These are phyloP conservation scores for Rhopalosiphum maidis DNA, from an alignment of 1,140 invertebrate species.

Conservation along the genomic window DNA sequence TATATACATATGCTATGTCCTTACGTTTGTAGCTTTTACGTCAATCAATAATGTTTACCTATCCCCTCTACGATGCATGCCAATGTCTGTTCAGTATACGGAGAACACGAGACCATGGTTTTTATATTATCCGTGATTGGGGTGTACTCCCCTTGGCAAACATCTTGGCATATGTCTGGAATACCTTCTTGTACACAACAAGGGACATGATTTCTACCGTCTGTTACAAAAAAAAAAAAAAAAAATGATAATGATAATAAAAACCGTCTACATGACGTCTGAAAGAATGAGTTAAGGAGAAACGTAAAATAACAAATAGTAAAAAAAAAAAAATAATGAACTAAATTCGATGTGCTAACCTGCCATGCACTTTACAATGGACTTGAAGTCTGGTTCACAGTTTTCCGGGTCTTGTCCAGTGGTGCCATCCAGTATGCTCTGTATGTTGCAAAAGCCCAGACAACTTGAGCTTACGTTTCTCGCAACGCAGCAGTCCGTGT, in stretches of 20 bases:
- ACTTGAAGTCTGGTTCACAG: conserved; percentile 78
- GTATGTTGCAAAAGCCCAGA: conserved; percentile 81
- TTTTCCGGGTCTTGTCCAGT: conserved; percentile 78
- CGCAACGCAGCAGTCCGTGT: conserved; percentile 76
- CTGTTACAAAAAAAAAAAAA: conserved; percentile 62
- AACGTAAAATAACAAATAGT: not conserved
- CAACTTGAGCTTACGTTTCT: conserved; percentile 74
- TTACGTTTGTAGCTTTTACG: not conserved
- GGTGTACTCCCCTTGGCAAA: conserved; percentile 83
- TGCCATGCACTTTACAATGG: conserved; percentile 73
- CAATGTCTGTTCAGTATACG: conserved; percentile 80
- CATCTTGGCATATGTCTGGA: conserved; percentile 82
- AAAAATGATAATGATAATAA: not conserved
- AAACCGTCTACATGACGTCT: not conserved
- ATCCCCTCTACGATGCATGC: conserved; percentile 82
- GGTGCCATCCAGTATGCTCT: conserved; percentile 79
- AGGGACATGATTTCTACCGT: conserved; percentile 82
- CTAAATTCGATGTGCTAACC: conserved; percentile 60
- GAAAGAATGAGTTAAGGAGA: not conserved
- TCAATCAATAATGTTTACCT: conserved; percentile 65
- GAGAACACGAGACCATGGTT: conserved; percentile 81
- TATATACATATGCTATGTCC: not conserved
- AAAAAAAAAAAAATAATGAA: not conserved
- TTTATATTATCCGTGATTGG: conserved; percentile 82
- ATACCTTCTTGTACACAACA: conserved; percentile 81